A percentile compares a stretch with the other conserved stretches of the same genome.
Evolutionary conservation across 2,113 vertebrate species (phyloP).

Genomic region (Barbus barbus): DNA sequence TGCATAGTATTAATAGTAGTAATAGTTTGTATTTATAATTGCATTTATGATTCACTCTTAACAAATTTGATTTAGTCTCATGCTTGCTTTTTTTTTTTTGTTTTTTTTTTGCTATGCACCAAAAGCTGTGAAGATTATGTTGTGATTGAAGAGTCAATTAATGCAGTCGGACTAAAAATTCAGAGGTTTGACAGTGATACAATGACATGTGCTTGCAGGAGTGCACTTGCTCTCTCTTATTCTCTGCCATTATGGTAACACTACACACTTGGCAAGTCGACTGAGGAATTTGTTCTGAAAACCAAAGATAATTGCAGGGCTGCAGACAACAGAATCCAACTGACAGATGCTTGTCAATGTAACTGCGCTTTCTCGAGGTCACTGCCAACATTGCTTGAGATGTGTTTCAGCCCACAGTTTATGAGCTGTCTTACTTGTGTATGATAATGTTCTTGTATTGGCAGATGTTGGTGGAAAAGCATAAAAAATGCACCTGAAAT

Average conservation of each 20-base stretch:
- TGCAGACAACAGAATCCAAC: slow-evolving; percentile 21
- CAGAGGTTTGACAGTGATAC: slow-evolving; percentile 60
- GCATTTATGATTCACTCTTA: background rate
- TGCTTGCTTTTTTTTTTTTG: background rate
- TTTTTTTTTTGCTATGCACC: background rate
- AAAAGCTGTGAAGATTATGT: slow-evolving; percentile 14
- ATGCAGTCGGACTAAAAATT: slow-evolving; percentile 55
- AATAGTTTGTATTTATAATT: background rate
- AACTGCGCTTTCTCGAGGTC: slow-evolving; percentile 28
- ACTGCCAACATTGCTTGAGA: slow-evolving; percentile 17
- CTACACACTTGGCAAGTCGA: slow-evolving; percentile 45
- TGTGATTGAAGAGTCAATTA: slow-evolving; percentile 57
- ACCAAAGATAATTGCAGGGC: slow-evolving; percentile 46
- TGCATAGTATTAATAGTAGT: background rate
- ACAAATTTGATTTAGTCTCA: background rate
- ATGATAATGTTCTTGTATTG: background rate
- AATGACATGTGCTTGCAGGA: slow-evolving; percentile 69
- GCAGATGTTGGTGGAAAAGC: background rate
- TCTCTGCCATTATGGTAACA: slow-evolving; percentile 55
- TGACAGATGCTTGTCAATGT: slow-evolving; percentile 42
- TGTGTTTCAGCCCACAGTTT: slow-evolving; percentile 5
- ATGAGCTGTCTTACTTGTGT: background rate
- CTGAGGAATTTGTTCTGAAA: slow-evolving; percentile 53
- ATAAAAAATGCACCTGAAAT: slow-evolving; percentile 21
- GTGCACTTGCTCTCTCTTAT: slow-evolving; percentile 50